Evolutionary conservation across 2,888 invertebrate genomes (phyloP), one percentile per base, ranked within the genome.

Genomic region (Bugulina stolonifera): DNA sequence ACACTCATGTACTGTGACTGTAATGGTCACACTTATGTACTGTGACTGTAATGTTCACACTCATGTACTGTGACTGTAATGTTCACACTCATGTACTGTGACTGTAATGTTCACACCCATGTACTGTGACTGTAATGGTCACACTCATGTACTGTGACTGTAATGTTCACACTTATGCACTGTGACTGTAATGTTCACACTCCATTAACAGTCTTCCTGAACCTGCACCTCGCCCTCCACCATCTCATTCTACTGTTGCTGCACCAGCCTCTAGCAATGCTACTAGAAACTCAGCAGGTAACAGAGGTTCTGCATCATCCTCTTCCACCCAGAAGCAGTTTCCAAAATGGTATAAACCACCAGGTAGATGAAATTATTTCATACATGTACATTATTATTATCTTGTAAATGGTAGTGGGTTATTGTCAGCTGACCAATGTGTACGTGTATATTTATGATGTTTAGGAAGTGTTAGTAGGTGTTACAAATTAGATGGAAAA

Each of bases 291-390:
- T n/a, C n/a, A n/a, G n/a, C n/a, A 14, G 52, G 52, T 22, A 52
- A 22, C 52, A 52, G 22, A 52, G 18, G 52, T 52, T 14, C 10
- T 18, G n/a, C n/a, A n/a, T n/a, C n/a, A n/a, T n/a, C n/a, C n/a
- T n/a, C n/a, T n/a, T n/a, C n/a, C n/a, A n/a, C n/a, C n/a, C n/a
- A n/a, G n/a, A n/a, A n/a, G n/a, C n/a, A n/a, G n/a, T n/a, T n/a
- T n/a, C 64, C 64, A 2, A 64, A 64, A 32, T 64, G 64, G 64
- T 64, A 64, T 27, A 64, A 34, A 64, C 32, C 64, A 27, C 14
- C 64, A 64, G 64, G 64, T 64, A 43, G 18, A 43, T 43, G 5
- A 43, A 10, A 43, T 18, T 43, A 43, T 43, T 43, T 10, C 18
- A 43, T 43, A 43, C 43, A 43, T 18, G 18, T 43, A 43, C 43